A percentile compares a stretch with the other conserved stretches of the same genome.
These are phyloP conservation scores for Conops quadrifasciatus DNA, from an alignment of 2,888 invertebrate species.

Conservation along the genomic window DNA sequence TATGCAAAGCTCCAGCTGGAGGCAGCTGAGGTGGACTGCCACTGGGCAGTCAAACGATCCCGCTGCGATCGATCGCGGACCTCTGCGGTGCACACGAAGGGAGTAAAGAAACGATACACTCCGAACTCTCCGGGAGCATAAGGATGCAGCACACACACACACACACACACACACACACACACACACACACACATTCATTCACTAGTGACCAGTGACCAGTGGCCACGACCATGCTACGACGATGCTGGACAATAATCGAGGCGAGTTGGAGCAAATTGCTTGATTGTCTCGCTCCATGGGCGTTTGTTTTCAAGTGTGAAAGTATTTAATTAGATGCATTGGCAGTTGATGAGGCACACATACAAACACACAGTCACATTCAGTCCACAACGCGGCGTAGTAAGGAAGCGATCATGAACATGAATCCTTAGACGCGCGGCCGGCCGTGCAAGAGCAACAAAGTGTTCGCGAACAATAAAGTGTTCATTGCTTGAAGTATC, in stretches of 20 bases:
- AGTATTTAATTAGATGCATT: conserved; percentile 64
- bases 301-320: conserved; percentile 66
- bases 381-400: too few relatives aligned
- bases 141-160: background rate
- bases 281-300: conserved; percentile 37
- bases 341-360: conserved; percentile 48
- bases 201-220: background rate
- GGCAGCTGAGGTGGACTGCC: conserved; percentile 9
- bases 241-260: conserved; percentile 1
- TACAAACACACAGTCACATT: too few relatives aligned
- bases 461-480: background rate
- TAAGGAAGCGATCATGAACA: too few relatives aligned
- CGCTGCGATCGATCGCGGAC: background rate
- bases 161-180: background rate
- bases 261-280: conserved; percentile 25
- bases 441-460: background rate
- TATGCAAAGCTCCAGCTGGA: background rate
- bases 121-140: background rate
- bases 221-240: background rate
- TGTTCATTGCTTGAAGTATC: conserved; percentile 1
- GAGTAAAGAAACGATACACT: background rate
- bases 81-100: too few relatives aligned
- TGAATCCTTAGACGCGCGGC: background rate
- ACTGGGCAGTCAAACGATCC: conserved; percentile 11
- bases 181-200: background rate